Evolutionary conservation across 2,113 vertebrate genomes (phyloP).

Genomic region (Anas platyrhynchos): DNA sequence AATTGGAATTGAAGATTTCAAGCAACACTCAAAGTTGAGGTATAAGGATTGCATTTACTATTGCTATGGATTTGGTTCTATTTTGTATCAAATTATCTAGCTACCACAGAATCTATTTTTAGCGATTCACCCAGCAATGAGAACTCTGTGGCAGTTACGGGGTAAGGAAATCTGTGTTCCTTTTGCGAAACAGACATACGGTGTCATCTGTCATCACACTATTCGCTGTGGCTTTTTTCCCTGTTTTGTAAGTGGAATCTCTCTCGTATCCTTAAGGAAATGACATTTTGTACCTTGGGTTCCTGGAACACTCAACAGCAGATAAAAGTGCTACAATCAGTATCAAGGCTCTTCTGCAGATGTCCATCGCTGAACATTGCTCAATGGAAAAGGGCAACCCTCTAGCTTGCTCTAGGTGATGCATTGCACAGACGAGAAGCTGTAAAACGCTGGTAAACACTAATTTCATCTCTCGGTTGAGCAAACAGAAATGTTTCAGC

Average conservation of each 20-base stretch:
- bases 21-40: background rate
- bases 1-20: background rate
- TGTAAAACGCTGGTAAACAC: background rate
- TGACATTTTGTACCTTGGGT: background rate
- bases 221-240: accelerated
- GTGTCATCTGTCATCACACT: background rate
- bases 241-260: background rate
- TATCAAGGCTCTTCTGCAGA: background rate
- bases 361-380: background rate
- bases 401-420: background rate
- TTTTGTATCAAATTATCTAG: background rate
- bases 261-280: background rate
- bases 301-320: background rate
- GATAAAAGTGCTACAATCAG: background rate
- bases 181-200: background rate
- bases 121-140: background rate
- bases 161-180: background rate
- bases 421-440: background rate
- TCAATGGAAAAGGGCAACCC: background rate
- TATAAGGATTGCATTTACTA: background rate
- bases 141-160: background rate
- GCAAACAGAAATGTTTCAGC: background rate
- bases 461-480: background rate
- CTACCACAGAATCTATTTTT: background rate
- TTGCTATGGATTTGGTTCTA: background rate